These are phyloP conservation scores for Monarcha castaneiventris DNA, from an alignment of 2,113 vertebrate species.

Conservation along the genomic window DNA sequence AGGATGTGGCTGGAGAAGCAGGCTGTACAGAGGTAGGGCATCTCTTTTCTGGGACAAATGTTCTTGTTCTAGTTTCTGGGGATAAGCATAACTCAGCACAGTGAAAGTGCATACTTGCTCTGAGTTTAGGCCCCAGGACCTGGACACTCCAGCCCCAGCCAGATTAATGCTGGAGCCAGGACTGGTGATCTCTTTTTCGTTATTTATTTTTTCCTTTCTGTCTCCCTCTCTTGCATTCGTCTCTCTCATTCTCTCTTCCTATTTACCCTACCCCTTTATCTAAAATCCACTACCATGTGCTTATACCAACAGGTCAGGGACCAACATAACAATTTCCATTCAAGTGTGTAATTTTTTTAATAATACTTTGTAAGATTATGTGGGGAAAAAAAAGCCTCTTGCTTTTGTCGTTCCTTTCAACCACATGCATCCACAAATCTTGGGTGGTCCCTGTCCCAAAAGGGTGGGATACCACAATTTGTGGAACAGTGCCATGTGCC, in stretches of 20 bases:
- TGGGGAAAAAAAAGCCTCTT: accelerated
- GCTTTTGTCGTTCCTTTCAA: accelerated
- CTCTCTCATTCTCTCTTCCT: background rate
- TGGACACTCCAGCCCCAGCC: no score
- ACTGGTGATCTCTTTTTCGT: background rate
- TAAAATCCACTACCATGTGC: accelerated
- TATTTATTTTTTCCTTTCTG: background rate
- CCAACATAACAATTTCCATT: background rate
- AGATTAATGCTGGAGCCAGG: background rate
- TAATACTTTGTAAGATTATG: background rate
- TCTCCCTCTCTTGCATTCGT: background rate
- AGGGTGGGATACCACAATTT: background rate
- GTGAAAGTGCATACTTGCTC: background rate
- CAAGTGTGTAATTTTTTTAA: background rate
- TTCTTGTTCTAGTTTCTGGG: background rate
- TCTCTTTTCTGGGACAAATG: background rate
- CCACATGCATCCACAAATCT: accelerated
- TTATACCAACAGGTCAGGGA: background rate
- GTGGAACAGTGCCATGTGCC: background rate
- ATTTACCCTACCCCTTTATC: background rate
- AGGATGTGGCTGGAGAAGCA: background rate
- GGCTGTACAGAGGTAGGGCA: accelerated
- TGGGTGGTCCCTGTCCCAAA: background rate
- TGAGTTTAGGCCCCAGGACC: background rate
- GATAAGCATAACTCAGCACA: background rate